Percentiles rank a stretch among this genome's conserved stretches.
phyloP scores from a whole-genome alignment of 2,797 vertebrate genomes.

The Tamandua tetradactyla region DNA sequence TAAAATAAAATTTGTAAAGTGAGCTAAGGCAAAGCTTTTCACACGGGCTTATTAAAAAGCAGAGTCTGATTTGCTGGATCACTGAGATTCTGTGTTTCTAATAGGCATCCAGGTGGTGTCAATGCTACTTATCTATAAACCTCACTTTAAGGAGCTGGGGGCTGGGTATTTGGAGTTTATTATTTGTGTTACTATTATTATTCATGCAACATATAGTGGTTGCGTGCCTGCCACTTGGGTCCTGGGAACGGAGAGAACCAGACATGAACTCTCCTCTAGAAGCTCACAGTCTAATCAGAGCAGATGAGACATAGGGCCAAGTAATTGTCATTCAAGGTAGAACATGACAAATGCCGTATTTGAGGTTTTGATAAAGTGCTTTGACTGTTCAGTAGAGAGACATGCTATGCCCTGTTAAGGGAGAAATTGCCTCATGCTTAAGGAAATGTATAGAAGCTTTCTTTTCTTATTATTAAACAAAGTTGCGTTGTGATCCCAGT shows the following conservation, averaged over 20 bases:
- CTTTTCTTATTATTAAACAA: background rate
- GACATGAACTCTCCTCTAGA: background rate
- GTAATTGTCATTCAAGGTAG: background rate
- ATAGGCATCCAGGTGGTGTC: background rate
- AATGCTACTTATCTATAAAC: background rate
- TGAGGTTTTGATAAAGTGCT: background rate
- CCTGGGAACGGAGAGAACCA: background rate
- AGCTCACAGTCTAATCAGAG: slow-evolving; percentile 19
- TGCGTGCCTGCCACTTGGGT: background rate
- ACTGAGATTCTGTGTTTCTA: background rate
- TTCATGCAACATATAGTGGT: background rate
- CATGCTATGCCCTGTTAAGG: slow-evolving; percentile 3
- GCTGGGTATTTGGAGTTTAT: background rate
- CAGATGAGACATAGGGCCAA: background rate
- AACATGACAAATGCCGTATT: background rate
- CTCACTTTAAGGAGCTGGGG: background rate
- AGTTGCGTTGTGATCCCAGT: background rate
- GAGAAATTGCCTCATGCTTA: slow-evolving; percentile 7
- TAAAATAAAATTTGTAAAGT: slow-evolving; percentile 26
- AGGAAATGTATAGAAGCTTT: background rate
- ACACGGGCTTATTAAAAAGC: background rate
- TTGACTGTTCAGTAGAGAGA: background rate
- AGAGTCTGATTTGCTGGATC: background rate
- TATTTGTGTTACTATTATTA: background rate
- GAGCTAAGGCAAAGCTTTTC: background rate